Evolutionary conservation across 2,888 invertebrate species (phyloP).

Genomic region (Cheilosia impressa): DNA sequence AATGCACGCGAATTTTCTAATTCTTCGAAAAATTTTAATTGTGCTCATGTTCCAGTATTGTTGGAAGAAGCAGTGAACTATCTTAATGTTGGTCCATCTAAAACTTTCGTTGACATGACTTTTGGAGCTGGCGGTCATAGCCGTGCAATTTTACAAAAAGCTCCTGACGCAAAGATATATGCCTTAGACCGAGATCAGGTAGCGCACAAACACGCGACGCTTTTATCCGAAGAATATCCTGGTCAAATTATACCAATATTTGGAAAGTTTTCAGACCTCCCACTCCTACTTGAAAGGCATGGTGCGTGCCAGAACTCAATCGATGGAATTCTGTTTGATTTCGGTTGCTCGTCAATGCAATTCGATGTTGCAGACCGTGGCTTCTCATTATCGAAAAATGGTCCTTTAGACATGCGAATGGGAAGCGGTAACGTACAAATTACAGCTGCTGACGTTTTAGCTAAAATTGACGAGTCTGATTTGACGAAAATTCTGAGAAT

Average conservation of each 20-base stretch:
- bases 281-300: constrained; percentile 86
- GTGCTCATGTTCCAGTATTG: constrained; percentile 91
- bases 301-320: constrained; percentile 87
- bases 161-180: constrained; percentile 88
- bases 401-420: constrained; percentile 98
- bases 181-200: constrained; percentile 95
- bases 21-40: neutral
- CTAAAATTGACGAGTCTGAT: constrained; percentile 90
- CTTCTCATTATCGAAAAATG: constrained; percentile 93
- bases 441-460: constrained; percentile 94
- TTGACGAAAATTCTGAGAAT: constrained; percentile 92
- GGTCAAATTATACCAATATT: constrained; percentile 90
- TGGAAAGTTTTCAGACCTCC: constrained; percentile 95
- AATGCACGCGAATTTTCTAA: constrained; percentile 11
- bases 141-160: constrained; percentile 87
- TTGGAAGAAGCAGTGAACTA: constrained; percentile 88
- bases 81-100: constrained; percentile 86
- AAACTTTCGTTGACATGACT: constrained; percentile 95
- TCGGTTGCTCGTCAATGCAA: constrained; percentile 98
- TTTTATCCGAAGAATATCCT: constrained; percentile 88
- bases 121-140: constrained; percentile 98
- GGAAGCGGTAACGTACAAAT: constrained; percentile 88
- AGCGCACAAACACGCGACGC: constrained; percentile 88
- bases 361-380: constrained; percentile 92
- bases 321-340: constrained; percentile 95